A percentile compares a stretch with the other conserved stretches of the same genome.
phyloP scores from a whole-genome alignment of 2,113 vertebrate species.

The Sisor rabdophorus region DNA sequence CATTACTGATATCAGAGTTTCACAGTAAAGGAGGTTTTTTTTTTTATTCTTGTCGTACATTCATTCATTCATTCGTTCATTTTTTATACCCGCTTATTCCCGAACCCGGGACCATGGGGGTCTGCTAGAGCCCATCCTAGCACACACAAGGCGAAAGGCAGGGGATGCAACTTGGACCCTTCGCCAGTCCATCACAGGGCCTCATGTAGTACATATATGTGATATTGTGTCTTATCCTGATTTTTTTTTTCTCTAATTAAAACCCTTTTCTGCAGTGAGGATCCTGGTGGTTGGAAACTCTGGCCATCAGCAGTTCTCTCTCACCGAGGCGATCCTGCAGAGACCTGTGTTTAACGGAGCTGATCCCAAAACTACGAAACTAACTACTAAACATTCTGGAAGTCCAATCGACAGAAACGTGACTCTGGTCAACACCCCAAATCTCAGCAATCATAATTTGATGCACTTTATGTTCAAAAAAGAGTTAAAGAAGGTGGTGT shows the following conservation, averaged over 20 bases:
- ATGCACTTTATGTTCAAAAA: neutral
- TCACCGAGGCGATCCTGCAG: slow-evolving; percentile 28
- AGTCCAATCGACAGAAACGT: neutral
- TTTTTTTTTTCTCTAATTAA: slow-evolving; percentile 28
- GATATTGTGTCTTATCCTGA: neutral
- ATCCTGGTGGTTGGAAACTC: slow-evolving; percentile 33
- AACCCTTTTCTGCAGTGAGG: slow-evolving; percentile 30
- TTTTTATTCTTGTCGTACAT: too few relatives aligned
- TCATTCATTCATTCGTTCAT: too few relatives aligned
- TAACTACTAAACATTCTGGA: slow-evolving; percentile 31
- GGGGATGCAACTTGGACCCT: too few relatives aligned
- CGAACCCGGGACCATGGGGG: too few relatives aligned
- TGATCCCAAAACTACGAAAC: slow-evolving; percentile 2
- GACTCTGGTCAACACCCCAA: slow-evolving; percentile 33
- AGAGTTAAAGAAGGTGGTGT: slow-evolving; percentile 43
- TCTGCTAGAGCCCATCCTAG: too few relatives aligned
- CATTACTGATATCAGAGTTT: neutral
- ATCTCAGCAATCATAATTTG: slow-evolving; percentile 18
- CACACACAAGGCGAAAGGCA: too few relatives aligned
- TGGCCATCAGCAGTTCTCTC: slow-evolving; percentile 16
- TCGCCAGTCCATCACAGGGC: too few relatives aligned
- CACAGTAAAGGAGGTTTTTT: too few relatives aligned
- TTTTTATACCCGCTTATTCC: too few relatives aligned
- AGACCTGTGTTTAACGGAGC: neutral
- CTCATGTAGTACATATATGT: neutral